phyloP scores from a whole-genome alignment of 2,113 vertebrate species.

The Pholis gunnellus region DNA sequence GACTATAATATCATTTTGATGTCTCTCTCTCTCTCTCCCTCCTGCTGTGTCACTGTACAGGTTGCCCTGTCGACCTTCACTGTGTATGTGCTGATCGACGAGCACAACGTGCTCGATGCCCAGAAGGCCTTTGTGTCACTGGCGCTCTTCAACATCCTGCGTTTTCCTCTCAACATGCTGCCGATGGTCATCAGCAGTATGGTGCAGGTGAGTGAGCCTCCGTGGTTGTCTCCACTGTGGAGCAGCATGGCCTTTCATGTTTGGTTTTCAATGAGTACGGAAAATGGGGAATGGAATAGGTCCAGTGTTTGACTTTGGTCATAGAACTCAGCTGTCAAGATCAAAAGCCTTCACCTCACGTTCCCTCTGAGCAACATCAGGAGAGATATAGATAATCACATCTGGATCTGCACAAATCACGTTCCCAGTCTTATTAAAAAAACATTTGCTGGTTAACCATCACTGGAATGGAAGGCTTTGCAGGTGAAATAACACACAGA shows the following conservation, averaged over 20 bases:
- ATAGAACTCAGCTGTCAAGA: neutral
- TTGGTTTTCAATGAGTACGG: neutral
- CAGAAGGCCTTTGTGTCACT: conserved; percentile 94
- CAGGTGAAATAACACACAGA: neutral
- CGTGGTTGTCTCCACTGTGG: neutral
- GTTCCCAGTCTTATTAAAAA: neutral
- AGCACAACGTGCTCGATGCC: conserved; percentile 89
- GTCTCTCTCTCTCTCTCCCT: neutral
- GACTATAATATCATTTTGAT: neutral
- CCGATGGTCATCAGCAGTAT: conserved; percentile 98
- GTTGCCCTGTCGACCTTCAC: conserved; percentile 88
- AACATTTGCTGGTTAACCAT: neutral
- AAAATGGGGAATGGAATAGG: neutral
- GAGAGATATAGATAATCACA: too few relatives aligned
- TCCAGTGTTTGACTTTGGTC: neutral
- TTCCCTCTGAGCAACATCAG: too few relatives aligned
- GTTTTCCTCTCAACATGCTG: conserved; percentile 94
- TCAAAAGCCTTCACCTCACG: neutral
- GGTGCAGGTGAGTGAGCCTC: conserved; percentile 85
- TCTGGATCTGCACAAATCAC: too few relatives aligned
- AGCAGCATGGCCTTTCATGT: neutral
- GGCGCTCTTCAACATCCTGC: conserved; percentile 96
- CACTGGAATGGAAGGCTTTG: neutral
- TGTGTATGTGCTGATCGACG: conserved; percentile 86
- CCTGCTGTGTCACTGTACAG: conserved; percentile 72